Evolutionary conservation across 1,140 invertebrate genomes (phyloP).

Genomic region (Drosophila guanche): DNA sequence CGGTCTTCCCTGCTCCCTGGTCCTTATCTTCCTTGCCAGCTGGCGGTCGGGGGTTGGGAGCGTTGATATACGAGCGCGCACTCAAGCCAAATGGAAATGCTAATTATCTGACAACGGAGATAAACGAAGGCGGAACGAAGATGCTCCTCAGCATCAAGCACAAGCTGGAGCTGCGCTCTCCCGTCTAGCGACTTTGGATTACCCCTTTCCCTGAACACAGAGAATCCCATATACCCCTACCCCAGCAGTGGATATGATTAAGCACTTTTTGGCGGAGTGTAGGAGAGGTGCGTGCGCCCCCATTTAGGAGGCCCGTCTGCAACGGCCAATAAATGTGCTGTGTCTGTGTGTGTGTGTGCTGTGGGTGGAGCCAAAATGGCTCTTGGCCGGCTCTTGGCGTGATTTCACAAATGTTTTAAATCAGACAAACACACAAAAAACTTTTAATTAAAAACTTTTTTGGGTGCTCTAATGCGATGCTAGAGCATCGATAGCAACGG

Average conservation of each 20-base stretch:
- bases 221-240: too few relatives aligned
- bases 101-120: slow-evolving; percentile 74
- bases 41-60: neutral
- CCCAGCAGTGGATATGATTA: too few relatives aligned
- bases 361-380: too few relatives aligned
- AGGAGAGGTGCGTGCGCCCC: too few relatives aligned
- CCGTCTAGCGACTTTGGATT: too few relatives aligned
- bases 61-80: slow-evolving; percentile 45
- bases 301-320: slow-evolving; percentile 22
- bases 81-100: slow-evolving; percentile 70
- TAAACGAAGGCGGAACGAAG: too few relatives aligned
- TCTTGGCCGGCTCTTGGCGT: slow-evolving; percentile 42
- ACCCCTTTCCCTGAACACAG: too few relatives aligned
- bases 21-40: slow-evolving; percentile 35
- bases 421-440: slow-evolving; percentile 66
- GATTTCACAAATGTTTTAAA: slow-evolving; percentile 73
- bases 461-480: slow-evolving; percentile 46
- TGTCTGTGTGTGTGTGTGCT: neutral
- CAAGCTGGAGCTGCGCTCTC: neutral
- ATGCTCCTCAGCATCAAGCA: slow-evolving; percentile 34
- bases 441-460: slow-evolving; percentile 80
- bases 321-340: slow-evolving; percentile 13
- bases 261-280: too few relatives aligned
- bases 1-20: neutral
- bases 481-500: slow-evolving; percentile 39